Evolutionary conservation across 2,113 vertebrate genomes (phyloP).

Genomic region (Origma solitaria): DNA sequence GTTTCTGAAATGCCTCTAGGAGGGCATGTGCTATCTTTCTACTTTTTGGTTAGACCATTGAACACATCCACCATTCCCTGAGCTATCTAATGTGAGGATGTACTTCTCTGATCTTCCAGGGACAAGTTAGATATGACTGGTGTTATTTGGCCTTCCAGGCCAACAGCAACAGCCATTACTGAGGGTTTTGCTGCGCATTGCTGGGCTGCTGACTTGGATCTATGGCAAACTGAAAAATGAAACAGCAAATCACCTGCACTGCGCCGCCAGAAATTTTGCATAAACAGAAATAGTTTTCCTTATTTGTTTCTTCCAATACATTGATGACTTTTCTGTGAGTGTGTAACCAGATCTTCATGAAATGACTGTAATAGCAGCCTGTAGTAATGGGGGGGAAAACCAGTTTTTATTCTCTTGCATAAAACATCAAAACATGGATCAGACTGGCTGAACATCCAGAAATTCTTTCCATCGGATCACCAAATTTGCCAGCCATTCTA

Average conservation of each 20-base stretch:
- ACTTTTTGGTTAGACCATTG: background rate
- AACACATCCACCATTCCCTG: background rate
- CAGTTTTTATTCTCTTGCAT: background rate
- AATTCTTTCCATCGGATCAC: constrained; percentile 45
- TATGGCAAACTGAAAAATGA: background rate
- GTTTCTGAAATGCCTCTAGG: background rate
- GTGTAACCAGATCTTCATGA: background rate
- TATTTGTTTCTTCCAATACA: background rate
- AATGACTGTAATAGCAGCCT: constrained; percentile 2
- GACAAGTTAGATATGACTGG: background rate
- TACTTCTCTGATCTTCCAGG: background rate
- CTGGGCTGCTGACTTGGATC: background rate
- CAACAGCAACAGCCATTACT: background rate
- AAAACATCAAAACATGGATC: constrained; percentile 33
- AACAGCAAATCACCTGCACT: background rate
- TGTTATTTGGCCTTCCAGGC: background rate
- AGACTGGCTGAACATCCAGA: constrained; percentile 55
- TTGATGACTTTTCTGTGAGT: background rate
- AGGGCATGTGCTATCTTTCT: background rate
- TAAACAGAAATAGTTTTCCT: background rate
- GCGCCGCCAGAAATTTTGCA: background rate
- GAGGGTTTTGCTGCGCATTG: background rate
- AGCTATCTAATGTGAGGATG: background rate
- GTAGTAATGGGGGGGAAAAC: background rate
- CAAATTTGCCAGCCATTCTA: constrained; percentile 28